Percentiles rank a stretch among this genome's conserved stretches.
These are phyloP conservation scores for Eonycteris spelaea DNA, from an alignment of 2,113 vertebrate species.

Conservation along the genomic window DNA sequence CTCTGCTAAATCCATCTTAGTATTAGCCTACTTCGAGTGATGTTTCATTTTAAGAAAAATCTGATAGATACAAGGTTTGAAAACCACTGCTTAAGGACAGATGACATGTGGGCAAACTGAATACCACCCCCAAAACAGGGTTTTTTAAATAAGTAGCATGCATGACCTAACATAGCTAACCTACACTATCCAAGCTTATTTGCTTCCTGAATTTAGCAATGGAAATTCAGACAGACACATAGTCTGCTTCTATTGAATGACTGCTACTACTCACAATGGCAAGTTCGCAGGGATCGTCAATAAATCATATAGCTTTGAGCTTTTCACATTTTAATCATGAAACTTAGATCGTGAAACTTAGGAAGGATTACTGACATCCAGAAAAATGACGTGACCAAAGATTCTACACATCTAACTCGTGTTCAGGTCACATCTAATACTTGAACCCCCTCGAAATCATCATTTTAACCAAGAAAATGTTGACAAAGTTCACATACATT, in stretches of 20 bases:
- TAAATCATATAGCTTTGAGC: not conserved
- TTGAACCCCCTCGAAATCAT: not conserved
- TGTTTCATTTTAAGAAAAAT: not conserved
- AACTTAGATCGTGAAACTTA: not conserved
- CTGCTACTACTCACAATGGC: not conserved
- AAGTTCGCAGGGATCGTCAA: not conserved
- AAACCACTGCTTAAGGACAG: not conserved
- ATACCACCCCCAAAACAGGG: not conserved
- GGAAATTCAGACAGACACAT: not conserved
- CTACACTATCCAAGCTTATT: not conserved
- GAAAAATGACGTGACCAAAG: not conserved
- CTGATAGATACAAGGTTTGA: not conserved
- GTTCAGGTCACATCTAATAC: not conserved
- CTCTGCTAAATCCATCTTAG: not conserved
- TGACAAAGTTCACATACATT: not conserved
- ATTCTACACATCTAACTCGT: not conserved
- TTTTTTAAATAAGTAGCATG: not conserved
- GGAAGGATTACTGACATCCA: not conserved
- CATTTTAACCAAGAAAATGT: not conserved
- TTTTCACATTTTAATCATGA: not conserved
- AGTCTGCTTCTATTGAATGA: not conserved
- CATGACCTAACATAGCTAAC: not conserved
- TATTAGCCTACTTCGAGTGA: not conserved
- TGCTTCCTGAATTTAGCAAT: not conserved
- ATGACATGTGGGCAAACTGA: not conserved